Conservation (phyloP, 2,888 invertebrate genomes). For the Eristalis tenax region DNA sequence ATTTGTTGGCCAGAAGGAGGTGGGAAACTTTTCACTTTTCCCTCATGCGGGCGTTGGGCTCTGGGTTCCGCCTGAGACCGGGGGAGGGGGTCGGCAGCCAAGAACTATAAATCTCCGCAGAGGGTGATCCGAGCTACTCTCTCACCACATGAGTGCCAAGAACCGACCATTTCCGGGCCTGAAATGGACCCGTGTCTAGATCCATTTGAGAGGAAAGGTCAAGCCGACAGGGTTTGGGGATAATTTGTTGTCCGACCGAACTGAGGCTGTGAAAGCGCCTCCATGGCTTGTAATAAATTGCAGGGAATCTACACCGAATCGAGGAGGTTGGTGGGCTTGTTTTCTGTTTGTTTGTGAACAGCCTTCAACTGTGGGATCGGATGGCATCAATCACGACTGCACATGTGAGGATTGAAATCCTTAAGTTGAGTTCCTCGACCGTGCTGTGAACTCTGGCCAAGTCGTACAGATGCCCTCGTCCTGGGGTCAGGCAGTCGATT, state of each 20-base stretch:
- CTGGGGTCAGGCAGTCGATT: background rate
- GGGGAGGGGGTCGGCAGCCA: no score
- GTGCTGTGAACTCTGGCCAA: background rate
- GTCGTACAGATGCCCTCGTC: no score
- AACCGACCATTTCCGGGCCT: background rate
- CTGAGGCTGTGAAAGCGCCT: background rate
- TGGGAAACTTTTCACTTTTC: constrained; percentile 35
- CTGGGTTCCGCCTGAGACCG: background rate
- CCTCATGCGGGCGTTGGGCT: background rate
- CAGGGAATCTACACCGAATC: background rate
- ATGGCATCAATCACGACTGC: background rate
- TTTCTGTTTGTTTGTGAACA: background rate
- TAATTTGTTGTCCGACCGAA: background rate
- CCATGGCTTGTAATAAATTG: constrained; percentile 25
- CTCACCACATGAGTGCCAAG: background rate
- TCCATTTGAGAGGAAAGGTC: background rate
- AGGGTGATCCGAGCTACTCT: constrained; percentile 16
- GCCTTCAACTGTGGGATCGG: background rate
- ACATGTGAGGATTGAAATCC: background rate
- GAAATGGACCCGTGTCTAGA: constrained; percentile 14
- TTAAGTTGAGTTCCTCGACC: background rate
- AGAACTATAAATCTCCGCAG: constrained; percentile 32
- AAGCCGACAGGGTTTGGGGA: background rate
- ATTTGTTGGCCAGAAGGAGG: constrained; percentile 26
- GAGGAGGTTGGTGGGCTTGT: background rate